Percentiles rank a stretch among this genome's conserved stretches.
phyloP scores from a whole-genome alignment of 2,888 invertebrate genomes.

The Andrena fulva region DNA sequence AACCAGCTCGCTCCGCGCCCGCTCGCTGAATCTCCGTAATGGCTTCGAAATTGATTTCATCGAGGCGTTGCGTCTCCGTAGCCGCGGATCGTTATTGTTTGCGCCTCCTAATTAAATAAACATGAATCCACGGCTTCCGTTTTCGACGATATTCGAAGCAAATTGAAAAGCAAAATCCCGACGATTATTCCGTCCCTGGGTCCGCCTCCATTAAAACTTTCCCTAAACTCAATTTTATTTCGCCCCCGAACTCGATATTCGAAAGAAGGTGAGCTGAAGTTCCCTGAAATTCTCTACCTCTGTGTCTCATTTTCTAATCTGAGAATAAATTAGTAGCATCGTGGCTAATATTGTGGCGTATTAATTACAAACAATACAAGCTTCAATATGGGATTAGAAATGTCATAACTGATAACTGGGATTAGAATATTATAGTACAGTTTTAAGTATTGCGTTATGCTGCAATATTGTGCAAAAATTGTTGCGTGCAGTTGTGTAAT shows the following conservation, averaged over 20 bases:
- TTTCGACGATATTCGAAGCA: conserved; percentile 27
- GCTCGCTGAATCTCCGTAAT: conserved; percentile 17
- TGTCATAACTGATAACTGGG: neutral
- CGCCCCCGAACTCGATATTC: neutral
- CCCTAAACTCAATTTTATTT: conserved; percentile 30
- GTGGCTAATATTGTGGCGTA: neutral
- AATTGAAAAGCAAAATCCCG: conserved; percentile 42
- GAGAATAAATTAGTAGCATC: neutral
- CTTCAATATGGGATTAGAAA: neutral
- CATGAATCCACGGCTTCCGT: conserved; percentile 36
- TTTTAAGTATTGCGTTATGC: neutral
- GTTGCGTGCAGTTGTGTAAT: neutral
- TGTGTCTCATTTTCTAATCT: neutral
- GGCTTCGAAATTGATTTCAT: conserved; percentile 50
- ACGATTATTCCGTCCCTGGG: conserved; percentile 45
- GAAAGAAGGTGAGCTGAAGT: neutral
- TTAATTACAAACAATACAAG: conserved; percentile 2
- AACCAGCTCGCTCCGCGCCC: neutral
- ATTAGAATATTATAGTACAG: neutral
- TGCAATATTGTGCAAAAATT: neutral
- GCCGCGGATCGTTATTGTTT: conserved; percentile 36
- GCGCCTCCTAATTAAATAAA: conserved; percentile 51
- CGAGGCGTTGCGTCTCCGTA: conserved; percentile 1
- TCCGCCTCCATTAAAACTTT: conserved; percentile 54
- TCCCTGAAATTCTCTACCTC: neutral